Conservation (phyloP, 2,888 invertebrate species). For the Alloplasta piceator region DNA sequence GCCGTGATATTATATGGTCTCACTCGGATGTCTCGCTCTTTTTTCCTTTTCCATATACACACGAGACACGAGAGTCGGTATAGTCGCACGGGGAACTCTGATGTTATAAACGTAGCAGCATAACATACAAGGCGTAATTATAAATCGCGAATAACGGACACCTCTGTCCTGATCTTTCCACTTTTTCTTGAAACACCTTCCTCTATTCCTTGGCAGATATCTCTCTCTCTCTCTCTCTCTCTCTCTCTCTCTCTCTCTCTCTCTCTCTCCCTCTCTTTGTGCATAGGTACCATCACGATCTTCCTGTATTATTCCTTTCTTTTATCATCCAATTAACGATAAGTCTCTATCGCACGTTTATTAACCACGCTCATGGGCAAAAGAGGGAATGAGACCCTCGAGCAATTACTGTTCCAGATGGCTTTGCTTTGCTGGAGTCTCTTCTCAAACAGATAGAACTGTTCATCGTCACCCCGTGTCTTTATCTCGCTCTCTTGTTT, state of each 20-base stretch:
- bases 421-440: conserved; percentile 34
- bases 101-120: conserved; percentile 37
- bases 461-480: conserved; percentile 32
- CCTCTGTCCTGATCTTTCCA: conserved; percentile 55
- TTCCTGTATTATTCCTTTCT: conserved; percentile 61
- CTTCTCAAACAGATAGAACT: conserved; percentile 36
- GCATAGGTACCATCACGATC: conserved; percentile 13
- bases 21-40: conserved; percentile 37
- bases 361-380: conserved; percentile 52
- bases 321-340: conserved; percentile 77
- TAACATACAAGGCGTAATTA: conserved; percentile 66
- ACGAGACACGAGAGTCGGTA: conserved; percentile 10
- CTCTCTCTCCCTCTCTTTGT: conserved; percentile 57
- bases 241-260: conserved; percentile 10
- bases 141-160: conserved; percentile 78
- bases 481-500: background rate
- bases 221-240: conserved; percentile 12
- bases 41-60: conserved; percentile 39
- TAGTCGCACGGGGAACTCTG: background rate
- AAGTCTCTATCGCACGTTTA: conserved; percentile 74
- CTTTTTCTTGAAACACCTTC: conserved; percentile 11
- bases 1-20: conserved; percentile 52
- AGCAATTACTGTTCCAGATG: conserved; percentile 57
- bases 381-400: conserved; percentile 21
- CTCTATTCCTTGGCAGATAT: conserved; percentile 12